Evolutionary conservation across 1,140 invertebrate species (phyloP).

Genomic region (Bombyx mori): DNA sequence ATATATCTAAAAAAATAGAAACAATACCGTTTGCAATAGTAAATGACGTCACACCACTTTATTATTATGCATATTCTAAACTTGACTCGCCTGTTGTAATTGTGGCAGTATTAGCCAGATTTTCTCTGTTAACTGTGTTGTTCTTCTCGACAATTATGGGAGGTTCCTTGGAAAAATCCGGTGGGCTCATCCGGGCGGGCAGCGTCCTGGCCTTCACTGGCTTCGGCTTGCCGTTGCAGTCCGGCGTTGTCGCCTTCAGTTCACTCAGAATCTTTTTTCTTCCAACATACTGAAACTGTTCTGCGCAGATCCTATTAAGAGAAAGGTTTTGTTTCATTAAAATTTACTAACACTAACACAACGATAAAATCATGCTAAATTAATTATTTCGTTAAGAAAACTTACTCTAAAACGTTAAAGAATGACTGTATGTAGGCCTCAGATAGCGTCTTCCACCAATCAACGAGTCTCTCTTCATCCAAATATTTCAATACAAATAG

Average conservation of each 20-base stretch:
- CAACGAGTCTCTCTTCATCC: slow-evolving; percentile 88
- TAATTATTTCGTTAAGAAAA: slow-evolving; percentile 10
- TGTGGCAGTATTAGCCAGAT: slow-evolving; percentile 38
- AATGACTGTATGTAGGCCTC: slow-evolving; percentile 83
- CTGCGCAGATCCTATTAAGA: slow-evolving; percentile 79
- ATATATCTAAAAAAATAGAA: too few species aligned
- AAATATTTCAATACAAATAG: slow-evolving; percentile 93
- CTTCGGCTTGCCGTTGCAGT: slow-evolving; percentile 69
- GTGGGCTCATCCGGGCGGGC: slow-evolving; percentile 84
- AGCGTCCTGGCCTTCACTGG: slow-evolving; percentile 76
- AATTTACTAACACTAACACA: not conserved
- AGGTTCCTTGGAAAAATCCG: slow-evolving; percentile 71
- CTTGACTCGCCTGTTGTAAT: slow-evolving; percentile 38
- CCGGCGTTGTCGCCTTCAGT: slow-evolving; percentile 44
- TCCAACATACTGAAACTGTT: slow-evolving; percentile 92
- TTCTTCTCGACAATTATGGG: slow-evolving; percentile 66
- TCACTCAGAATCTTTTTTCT: slow-evolving; percentile 78
- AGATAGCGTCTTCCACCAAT: slow-evolving; percentile 90
- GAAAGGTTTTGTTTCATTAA: not conserved
- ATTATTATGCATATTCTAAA: not conserved
- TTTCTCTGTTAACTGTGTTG: slow-evolving; percentile 62
- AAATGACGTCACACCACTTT: too few species aligned
- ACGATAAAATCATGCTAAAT: too few species aligned
- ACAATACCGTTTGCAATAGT: too few species aligned
- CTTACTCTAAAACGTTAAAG: slow-evolving; percentile 86